Base-by-base conservation (phyloP, 2,888 invertebrate species). In the Adelognathus sp. region DNA sequence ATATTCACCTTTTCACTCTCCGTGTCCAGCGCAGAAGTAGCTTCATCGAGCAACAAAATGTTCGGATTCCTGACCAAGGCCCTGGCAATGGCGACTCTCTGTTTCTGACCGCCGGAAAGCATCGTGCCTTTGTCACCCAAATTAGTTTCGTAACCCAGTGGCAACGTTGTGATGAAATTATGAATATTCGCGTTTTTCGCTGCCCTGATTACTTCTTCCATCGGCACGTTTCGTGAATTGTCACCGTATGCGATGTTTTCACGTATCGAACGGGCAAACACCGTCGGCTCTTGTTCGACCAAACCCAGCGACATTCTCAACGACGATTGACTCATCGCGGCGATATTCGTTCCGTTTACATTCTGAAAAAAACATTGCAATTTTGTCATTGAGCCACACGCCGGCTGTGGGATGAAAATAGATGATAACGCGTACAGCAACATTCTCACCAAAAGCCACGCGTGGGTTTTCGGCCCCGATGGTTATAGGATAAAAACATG, bases 21-120 rank as follows among this genome's bases (percentile, higher is more conserved):
- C 1, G 95, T 95, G 89, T 97, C 97, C 61, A 97, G 92, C 4
- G 97, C 97, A 16, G 97, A 97, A 1, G 97, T 97, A 0, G 97
- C 97, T 91, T 97, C 97, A 87, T 97, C 97, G 1, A 96, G 91
- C 31, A 96, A 91, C 44, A 96, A 92, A 86, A 98, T 95, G 88
- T 94, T 94, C 0, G 97, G 97, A 86, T 96, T 94, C 73, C 96
- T 92, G 24, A 98, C 93, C 14, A 98, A 92, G 0, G 97, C 97
- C 83, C 97, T 93, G 0, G 97, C 97, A 82, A 98, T 97, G 5
- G 97, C 97, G 60, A 97, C 95, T 81, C 97, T 92, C 88, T 97
- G 97, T 87, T 97, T 97, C 92, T 97, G 97, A 1, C 97, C 97
- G 0, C 97, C 97, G 0, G 96, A 96, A 29, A 96, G 87, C 87